Evolutionary conservation across 2,797 vertebrate genomes (phyloP).

Genomic region (Triplophysa yarkandensis): DNA sequence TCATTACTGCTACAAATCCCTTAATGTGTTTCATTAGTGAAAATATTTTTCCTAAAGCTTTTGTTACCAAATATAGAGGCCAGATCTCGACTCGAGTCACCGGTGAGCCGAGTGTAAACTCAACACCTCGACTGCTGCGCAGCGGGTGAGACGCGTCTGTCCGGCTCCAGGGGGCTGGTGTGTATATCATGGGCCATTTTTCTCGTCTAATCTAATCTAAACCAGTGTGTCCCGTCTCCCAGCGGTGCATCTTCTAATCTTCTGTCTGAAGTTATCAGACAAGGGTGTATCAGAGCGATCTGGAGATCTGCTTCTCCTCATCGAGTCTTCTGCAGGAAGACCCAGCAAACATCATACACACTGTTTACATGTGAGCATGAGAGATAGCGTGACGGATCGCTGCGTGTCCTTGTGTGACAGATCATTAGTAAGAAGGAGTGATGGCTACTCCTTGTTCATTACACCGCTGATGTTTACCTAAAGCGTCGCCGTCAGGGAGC

Average conservation of each 20-base stretch:
- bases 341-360: constrained; percentile 98
- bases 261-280: constrained; percentile 82
- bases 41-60: not conserved
- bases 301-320: constrained; percentile 95
- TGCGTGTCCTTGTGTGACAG: constrained; percentile 49
- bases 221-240: constrained; percentile 44
- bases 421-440: constrained; percentile 72
- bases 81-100: not conserved
- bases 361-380: constrained; percentile 92
- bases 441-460: constrained; percentile 71
- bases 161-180: not conserved
- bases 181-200: constrained; percentile 4
- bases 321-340: constrained; percentile 96
- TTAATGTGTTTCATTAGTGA: not conserved
- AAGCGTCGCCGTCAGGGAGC: constrained; percentile 68
- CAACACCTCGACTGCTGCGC: not conserved
- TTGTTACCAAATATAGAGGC: constrained; percentile 2
- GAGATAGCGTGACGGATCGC: constrained; percentile 90
- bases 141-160: not conserved
- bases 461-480: constrained; percentile 76
- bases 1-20: not conserved
- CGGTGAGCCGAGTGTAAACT: not conserved
- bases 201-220: constrained; percentile 43
- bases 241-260: constrained; percentile 12
- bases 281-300: constrained; percentile 86